Conservation (phyloP, 2,797 vertebrate genomes). For the Nothura maculosa region DNA sequence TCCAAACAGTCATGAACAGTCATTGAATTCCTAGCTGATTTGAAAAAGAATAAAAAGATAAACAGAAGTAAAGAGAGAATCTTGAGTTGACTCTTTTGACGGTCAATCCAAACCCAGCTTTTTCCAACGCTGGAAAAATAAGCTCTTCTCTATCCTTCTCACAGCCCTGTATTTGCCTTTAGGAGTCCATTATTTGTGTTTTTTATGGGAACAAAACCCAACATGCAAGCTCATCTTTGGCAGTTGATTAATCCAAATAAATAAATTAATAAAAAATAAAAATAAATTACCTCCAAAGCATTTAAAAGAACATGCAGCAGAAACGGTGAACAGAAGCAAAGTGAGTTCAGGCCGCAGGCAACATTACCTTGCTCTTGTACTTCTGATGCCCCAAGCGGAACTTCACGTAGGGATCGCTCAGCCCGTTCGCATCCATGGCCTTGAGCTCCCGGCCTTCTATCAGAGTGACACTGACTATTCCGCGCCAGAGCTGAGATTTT, state of each 20-base stretch:
- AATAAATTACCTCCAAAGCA: too few relatives aligned
- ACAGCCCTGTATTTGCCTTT: not conserved
- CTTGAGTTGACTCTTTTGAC: not conserved
- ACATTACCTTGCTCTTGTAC: constrained; percentile 95
- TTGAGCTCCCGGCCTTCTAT: constrained; percentile 93
- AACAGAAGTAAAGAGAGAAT: not conserved
- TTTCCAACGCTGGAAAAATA: not conserved
- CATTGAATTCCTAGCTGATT: not conserved
- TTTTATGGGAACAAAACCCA: not conserved
- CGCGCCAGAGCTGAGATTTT: constrained; percentile 96
- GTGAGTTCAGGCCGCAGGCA: rapidly evolving
- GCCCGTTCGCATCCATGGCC: constrained; percentile 93
- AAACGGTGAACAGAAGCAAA: not conserved
- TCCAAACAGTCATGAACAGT: not conserved
- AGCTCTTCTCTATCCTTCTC: rapidly evolving
- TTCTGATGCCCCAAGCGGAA: constrained; percentile 96
- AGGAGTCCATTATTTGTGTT: not conserved
- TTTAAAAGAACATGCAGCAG: not conserved
- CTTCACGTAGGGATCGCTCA: constrained; percentile 96
- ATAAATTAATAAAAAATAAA: not conserved
- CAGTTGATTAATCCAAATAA: not conserved
- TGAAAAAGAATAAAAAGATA: not conserved
- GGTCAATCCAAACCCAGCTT: not conserved
- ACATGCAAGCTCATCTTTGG: not conserved
- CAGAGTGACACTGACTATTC: constrained; percentile 94